Evolutionary conservation across 2,113 vertebrate species (phyloP).

Genomic region (Lampris megalopsis): DNA sequence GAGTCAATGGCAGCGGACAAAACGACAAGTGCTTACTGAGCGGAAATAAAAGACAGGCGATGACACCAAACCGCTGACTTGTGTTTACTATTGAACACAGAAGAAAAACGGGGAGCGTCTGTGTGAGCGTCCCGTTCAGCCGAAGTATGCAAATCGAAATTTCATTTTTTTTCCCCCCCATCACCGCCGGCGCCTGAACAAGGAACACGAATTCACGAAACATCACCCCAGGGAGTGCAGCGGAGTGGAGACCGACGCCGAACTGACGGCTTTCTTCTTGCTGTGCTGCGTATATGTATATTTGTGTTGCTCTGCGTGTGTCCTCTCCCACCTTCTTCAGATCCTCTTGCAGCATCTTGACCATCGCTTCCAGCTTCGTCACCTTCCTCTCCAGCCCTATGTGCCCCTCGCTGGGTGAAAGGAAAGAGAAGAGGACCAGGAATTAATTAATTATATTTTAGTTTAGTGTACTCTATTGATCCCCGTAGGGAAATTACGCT

Average conservation of each 20-base stretch:
- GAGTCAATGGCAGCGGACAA: constrained; percentile 28
- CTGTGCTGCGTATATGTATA: background rate
- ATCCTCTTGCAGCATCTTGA: constrained; percentile 96
- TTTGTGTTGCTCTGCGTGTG: background rate
- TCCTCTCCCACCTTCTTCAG: constrained; percentile 90
- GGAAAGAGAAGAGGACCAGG: background rate
- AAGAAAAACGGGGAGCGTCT: constrained; percentile 4
- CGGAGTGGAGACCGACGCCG: background rate
- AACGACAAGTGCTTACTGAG: background rate
- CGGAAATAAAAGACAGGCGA: constrained; percentile 12
- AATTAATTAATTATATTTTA: background rate
- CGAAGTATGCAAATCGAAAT: constrained; percentile 21
- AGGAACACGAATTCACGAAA: background rate
- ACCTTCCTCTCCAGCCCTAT: constrained; percentile 94
- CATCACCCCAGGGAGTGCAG: background rate
- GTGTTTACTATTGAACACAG: constrained; percentile 22
- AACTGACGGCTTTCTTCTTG: background rate
- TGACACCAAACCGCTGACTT: constrained; percentile 19
- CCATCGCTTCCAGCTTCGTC: constrained; percentile 93
- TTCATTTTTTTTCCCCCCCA: constrained; percentile 2
- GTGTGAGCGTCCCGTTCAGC: background rate
- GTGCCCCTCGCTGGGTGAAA: constrained; percentile 87
- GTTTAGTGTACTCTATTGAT: background rate
- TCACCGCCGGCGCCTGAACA: background rate
- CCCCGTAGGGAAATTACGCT: no score